A percentile compares a stretch with the other conserved stretches of the same genome.
Conservation (phyloP, 92 coral and sea anemone genomes). For the Paramuricea clavata region DNA sequence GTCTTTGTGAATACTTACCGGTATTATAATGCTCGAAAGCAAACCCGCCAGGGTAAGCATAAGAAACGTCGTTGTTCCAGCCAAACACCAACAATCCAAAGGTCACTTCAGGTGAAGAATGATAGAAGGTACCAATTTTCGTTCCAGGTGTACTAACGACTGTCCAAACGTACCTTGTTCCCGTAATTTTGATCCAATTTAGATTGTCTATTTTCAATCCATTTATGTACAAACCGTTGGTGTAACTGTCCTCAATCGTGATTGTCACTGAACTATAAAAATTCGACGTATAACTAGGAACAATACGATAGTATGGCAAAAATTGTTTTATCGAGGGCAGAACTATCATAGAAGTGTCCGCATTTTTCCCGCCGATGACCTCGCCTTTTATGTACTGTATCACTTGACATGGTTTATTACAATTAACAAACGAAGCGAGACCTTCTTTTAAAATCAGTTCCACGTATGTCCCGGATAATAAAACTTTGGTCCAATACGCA, state of each 20-base stretch:
- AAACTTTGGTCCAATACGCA: too few species aligned
- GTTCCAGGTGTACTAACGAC: background rate
- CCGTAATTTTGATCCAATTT: background rate
- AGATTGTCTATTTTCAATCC: background rate
- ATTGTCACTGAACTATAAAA: background rate
- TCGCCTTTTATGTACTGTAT: background rate
- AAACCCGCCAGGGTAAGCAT: slow-evolving; percentile 7
- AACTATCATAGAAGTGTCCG: background rate
- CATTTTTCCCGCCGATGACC: background rate
- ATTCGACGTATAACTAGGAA: background rate
- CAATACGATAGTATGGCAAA: slow-evolving; percentile 4
- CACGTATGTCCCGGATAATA: background rate
- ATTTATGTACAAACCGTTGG: background rate
- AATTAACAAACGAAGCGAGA: slow-evolving; percentile 5
- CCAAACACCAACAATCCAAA: slow-evolving; percentile 8
- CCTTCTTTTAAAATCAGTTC: background rate
- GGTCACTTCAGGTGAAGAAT: background rate
- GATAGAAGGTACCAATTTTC: background rate
- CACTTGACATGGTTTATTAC: slow-evolving; percentile 28
- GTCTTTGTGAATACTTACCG: slow-evolving; percentile 65
- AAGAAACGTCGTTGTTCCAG: background rate
- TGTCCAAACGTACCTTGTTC: background rate
- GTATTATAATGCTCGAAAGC: slow-evolving; percentile 29
- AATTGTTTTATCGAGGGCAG: slow-evolving; percentile 17
- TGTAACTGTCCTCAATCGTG: background rate